Percentiles rank a stretch among this genome's conserved stretches.
These are phyloP conservation scores for Papilio dardanus DNA, from an alignment of 1,140 invertebrate genomes.

Conservation along the genomic window DNA sequence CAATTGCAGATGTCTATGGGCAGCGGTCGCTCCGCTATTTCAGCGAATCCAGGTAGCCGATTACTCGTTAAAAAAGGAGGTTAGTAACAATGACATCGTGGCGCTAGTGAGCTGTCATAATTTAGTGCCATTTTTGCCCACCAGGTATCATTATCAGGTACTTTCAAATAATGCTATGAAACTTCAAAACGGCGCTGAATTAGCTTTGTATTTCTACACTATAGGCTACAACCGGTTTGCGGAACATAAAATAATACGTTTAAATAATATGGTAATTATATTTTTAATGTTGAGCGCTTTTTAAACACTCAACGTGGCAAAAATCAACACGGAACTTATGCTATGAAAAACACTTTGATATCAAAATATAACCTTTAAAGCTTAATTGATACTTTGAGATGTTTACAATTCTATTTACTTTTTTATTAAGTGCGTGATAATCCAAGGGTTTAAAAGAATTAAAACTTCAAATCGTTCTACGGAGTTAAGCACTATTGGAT, in stretches of 20 bases:
- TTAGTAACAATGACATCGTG: no score
- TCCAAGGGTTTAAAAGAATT: neutral
- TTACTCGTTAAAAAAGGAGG: no score
- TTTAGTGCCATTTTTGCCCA: no score
- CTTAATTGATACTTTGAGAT: neutral
- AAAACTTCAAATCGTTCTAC: no score
- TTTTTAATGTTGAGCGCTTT: slow-evolving; percentile 15
- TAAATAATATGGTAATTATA: neutral
- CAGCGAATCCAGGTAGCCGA: no score
- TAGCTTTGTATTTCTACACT: neutral
- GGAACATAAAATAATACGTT: neutral
- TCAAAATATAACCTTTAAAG: neutral
- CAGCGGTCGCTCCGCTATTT: no score
- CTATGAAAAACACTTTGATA: neutral
- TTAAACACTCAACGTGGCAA: neutral
- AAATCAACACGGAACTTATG: slow-evolving; percentile 18
- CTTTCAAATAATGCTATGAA: neutral
- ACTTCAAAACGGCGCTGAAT: neutral
- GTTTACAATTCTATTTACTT: neutral
- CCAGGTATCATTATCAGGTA: no score
- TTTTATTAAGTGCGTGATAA: neutral
- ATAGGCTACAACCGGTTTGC: neutral
- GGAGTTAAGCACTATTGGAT: no score
- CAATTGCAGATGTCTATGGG: no score
- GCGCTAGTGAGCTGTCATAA: no score